A percentile compares a stretch with the other conserved stretches of the same genome.
phyloP scores from a whole-genome alignment of 2,888 invertebrate genomes.

The Machimus atricapillus region DNA sequence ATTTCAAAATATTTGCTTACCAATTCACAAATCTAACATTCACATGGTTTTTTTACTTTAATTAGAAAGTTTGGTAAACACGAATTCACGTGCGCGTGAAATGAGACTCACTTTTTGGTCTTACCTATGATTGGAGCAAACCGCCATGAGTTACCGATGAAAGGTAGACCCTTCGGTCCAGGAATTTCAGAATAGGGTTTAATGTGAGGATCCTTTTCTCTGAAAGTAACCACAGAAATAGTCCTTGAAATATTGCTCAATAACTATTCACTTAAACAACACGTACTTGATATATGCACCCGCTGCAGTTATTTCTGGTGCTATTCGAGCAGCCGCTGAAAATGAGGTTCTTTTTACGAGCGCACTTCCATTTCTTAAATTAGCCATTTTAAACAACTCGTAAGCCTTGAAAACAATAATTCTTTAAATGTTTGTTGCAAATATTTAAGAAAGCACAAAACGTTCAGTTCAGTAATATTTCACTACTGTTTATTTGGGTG shows the following conservation, averaged over 20 bases:
- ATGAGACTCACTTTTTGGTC: slow-evolving; percentile 40
- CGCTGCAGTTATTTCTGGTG: slow-evolving; percentile 28
- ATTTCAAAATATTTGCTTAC: not conserved
- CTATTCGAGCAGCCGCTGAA: slow-evolving; percentile 52
- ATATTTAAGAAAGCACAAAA: not conserved
- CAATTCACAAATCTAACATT: not conserved
- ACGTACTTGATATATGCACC: not conserved
- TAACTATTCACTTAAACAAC: not conserved
- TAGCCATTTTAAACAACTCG: slow-evolving; percentile 42
- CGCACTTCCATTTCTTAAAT: slow-evolving; percentile 54
- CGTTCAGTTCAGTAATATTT: not conserved
- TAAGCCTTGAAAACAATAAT: not conserved
- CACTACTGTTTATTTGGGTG: not conserved
- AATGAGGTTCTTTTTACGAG: slow-evolving; percentile 56
- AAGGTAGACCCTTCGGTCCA: slow-evolving; percentile 75
- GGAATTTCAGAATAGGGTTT: slow-evolving; percentile 73
- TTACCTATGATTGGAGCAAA: slow-evolving; percentile 75
- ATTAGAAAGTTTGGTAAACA: not conserved
- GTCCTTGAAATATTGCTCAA: not conserved
- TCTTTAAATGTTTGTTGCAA: not conserved
- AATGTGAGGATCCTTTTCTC: not conserved
- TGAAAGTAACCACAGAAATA: not conserved
- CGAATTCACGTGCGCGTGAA: not conserved
- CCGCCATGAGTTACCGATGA: slow-evolving; percentile 82
- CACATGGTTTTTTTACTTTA: not conserved